Percentiles rank a stretch among this genome's conserved stretches.
Conservation (phyloP, 2,797 vertebrate genomes). For the Semaprochilodus insignis region DNA sequence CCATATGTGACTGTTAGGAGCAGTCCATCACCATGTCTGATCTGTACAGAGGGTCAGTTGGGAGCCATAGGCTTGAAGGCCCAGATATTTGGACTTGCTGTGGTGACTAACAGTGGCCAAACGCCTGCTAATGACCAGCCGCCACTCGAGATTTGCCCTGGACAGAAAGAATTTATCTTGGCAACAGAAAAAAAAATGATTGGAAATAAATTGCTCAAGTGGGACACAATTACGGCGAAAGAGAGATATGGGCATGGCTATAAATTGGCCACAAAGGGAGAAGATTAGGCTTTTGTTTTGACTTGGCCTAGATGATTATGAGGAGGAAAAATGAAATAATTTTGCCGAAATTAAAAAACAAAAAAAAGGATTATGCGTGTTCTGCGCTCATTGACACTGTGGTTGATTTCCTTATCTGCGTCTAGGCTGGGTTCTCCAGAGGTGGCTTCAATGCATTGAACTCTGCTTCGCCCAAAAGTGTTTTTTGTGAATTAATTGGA, state of each 20-base stretch:
- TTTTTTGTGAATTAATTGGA: constrained; percentile 46
- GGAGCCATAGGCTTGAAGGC: not conserved
- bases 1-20: not conserved
- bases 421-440: constrained; percentile 31
- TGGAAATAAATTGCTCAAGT: constrained; percentile 62
- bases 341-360: constrained; percentile 34
- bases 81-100: constrained; percentile 16
- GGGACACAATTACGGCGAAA: constrained; percentile 55
- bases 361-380: constrained; percentile 45
- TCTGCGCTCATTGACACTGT: constrained; percentile 58
- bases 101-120: constrained; percentile 36
- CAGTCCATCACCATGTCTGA: not conserved
- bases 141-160: constrained; percentile 44
- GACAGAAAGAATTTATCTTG: constrained; percentile 60
- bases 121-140: constrained; percentile 50
- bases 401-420: constrained; percentile 37
- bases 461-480: constrained; percentile 26
- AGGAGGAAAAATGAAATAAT: constrained; percentile 46
- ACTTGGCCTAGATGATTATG: constrained; percentile 51
- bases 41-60: not conserved
- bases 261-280: constrained; percentile 65
- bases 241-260: constrained; percentile 53
- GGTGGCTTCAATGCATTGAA: constrained; percentile 17
- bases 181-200: constrained; percentile 59
- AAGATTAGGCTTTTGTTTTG: constrained; percentile 62